Conservation (phyloP, 2,888 invertebrate genomes). For the Rotaria socialis region DNA sequence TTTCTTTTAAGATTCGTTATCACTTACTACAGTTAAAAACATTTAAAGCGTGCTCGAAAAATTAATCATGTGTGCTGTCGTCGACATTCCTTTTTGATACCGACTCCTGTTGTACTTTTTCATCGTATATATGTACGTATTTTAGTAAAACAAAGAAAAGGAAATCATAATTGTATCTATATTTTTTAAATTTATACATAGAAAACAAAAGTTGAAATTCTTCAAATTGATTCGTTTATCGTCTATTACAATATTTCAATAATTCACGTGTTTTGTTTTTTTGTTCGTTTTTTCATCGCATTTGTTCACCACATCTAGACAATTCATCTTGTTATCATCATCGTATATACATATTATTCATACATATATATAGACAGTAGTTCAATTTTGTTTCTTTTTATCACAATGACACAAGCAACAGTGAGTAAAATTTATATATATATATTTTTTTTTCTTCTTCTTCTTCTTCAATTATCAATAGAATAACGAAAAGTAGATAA, state of each 20-base stretch:
- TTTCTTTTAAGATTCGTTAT: conserved; percentile 2
- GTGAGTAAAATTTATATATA: neutral
- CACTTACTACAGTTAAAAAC: neutral
- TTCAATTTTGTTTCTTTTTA: conserved; percentile 29
- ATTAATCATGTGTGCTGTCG: conserved; percentile 13
- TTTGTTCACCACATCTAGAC: conserved; percentile 29
- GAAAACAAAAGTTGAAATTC: neutral
- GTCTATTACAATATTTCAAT: neutral
- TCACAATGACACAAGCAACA: conserved; percentile 10
- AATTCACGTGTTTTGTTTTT: conserved; percentile 20
- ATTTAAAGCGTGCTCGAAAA: conserved; percentile 11
- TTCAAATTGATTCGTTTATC: neutral
- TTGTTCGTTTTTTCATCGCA: conserved; percentile 21
- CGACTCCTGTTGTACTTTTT: conserved; percentile 13
- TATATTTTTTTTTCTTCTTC: neutral
- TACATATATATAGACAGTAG: conserved; percentile 18
- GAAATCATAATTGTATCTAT: no score
- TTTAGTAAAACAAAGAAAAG: neutral
- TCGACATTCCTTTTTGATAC: conserved; percentile 29
- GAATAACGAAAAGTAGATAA: neutral
- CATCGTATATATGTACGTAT: neutral
- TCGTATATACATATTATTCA: neutral
- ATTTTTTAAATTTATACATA: neutral
- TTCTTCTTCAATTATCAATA: no score
- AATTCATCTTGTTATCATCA: conserved; percentile 29